These are phyloP conservation scores for Lasiurus borealis DNA, from an alignment of 2,113 vertebrate species.

Conservation along the genomic window DNA sequence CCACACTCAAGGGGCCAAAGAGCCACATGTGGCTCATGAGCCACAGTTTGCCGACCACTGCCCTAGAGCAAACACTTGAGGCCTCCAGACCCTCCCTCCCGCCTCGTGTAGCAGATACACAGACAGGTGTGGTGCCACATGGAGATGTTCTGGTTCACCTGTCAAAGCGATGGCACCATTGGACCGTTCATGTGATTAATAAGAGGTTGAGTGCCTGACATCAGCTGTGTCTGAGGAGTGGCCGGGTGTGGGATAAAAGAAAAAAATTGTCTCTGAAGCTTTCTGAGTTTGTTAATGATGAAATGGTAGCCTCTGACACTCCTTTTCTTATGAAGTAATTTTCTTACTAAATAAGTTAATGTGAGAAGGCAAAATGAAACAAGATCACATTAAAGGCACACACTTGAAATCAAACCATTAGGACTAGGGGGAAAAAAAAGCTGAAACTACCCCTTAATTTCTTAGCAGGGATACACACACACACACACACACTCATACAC, in stretches of 20 bases:
- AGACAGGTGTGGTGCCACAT: not conserved
- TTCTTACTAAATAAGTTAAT: not conserved
- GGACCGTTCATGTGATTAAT: not conserved
- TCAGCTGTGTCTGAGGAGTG: not conserved
- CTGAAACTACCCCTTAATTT: not conserved
- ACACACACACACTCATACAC: too few relatives aligned
- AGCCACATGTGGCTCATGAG: too few relatives aligned
- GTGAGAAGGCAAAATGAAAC: conserved; percentile 8
- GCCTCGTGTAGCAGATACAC: fast-evolving
- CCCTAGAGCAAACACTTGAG: not conserved
- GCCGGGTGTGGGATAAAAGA: not conserved
- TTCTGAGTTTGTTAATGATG: not conserved
- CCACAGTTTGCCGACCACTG: too few relatives aligned
- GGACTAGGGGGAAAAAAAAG: not conserved
- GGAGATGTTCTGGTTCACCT: not conserved
- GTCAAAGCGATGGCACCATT: not conserved
- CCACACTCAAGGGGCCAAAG: too few relatives aligned
- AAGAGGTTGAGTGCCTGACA: too few relatives aligned
- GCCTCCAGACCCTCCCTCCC: not conserved
- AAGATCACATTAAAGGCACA: not conserved
- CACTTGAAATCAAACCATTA: conserved; percentile 13
- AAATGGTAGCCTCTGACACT: not conserved
- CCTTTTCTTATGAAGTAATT: conserved; percentile 26
- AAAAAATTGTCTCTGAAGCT: not conserved
- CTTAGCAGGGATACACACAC: not conserved